These are phyloP conservation scores for Cheilinus undulatus DNA, from an alignment of 2,113 vertebrate genomes.

Conservation along the genomic window DNA sequence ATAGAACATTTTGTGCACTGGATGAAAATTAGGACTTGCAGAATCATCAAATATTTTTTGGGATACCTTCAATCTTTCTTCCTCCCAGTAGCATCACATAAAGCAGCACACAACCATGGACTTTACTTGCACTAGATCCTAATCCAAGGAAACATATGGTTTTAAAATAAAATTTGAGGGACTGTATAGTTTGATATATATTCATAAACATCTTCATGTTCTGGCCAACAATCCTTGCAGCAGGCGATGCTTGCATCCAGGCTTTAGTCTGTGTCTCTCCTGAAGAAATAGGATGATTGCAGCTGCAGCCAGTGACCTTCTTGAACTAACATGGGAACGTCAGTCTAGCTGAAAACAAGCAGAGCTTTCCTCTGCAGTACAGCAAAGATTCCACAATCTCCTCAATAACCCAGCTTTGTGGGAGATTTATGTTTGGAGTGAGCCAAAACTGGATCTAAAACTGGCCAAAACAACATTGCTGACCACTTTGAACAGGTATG, in stretches of 20 bases:
- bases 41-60: background rate
- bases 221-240: constrained; percentile 8
- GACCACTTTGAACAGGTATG: no score
- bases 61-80: background rate
- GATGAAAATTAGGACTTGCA: background rate
- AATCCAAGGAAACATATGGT: constrained; percentile 28
- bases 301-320: constrained; percentile 27
- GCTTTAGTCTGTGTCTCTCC: constrained; percentile 25
- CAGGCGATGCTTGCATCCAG: no score
- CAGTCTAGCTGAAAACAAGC: constrained; percentile 34
- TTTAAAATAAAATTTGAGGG: no score
- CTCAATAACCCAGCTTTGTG: constrained; percentile 10
- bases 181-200: background rate
- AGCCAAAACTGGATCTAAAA: constrained; percentile 34
- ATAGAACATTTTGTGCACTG: no score
- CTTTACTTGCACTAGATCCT: constrained; percentile 6
- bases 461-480: no score
- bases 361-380: constrained; percentile 4
- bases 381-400: constrained; percentile 18
- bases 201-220: constrained; percentile 4
- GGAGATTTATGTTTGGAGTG: constrained; percentile 8
- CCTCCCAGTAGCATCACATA: background rate
- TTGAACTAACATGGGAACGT: constrained; percentile 41
- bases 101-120: constrained; percentile 19
- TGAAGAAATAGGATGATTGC: constrained; percentile 41